These are phyloP conservation scores for Epizoanthus rinbou DNA, from an alignment of 92 coral and sea anemone genomes.

Conservation along the genomic window DNA sequence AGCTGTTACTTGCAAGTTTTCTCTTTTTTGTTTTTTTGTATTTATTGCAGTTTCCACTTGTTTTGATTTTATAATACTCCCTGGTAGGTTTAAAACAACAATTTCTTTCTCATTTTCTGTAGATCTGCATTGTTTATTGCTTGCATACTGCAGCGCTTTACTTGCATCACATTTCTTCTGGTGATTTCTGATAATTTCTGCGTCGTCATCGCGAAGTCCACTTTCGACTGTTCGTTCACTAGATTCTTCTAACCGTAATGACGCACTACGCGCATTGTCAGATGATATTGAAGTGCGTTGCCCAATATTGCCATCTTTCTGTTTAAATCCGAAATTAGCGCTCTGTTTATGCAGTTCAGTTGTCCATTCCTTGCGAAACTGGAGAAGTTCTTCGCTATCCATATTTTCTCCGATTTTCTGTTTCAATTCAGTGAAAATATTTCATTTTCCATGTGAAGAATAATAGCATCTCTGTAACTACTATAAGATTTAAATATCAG, in stretches of 20 bases:
- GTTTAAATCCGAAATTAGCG: not conserved
- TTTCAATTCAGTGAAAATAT: not conserved
- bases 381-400: conserved; percentile 62
- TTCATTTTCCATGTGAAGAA: not conserved
- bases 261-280: not conserved
- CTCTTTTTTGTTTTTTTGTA: conserved; percentile 26
- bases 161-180: no score
- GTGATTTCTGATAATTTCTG: not conserved
- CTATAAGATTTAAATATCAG: not conserved
- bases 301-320: conserved; percentile 15
- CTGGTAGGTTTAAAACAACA: no score
- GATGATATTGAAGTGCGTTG: not conserved
- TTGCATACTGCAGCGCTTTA: not conserved
- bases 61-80: conserved; percentile 7
- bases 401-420: conserved; percentile 11
- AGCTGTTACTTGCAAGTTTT: not conserved
- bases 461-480: not conserved
- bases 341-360: conserved; percentile 48
- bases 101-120: not conserved
- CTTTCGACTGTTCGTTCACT: not conserved
- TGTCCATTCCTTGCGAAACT: conserved; percentile 78
- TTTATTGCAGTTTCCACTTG: not conserved
- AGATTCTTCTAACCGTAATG: conserved; percentile 2
- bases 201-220: not conserved
- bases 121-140: not conserved